Conservation (phyloP, 2,113 vertebrate species). For the Emydocephalus ijimae region DNA sequence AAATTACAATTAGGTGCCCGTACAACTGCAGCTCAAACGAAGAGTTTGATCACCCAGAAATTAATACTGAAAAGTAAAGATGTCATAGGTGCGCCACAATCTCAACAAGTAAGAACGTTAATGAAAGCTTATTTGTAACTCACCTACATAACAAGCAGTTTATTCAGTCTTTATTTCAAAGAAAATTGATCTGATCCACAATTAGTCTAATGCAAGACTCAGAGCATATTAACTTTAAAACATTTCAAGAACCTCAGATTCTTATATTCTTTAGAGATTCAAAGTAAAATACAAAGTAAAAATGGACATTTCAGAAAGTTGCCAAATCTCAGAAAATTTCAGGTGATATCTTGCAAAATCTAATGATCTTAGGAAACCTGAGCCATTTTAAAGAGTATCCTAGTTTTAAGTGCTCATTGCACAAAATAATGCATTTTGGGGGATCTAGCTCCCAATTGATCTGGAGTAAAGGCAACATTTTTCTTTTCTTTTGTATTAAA, state of each 20-base stretch:
- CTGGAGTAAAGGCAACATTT: background rate
- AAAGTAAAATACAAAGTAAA: background rate
- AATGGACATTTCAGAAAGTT: background rate
- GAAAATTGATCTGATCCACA: background rate
- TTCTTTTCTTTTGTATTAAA: background rate
- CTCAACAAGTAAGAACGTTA: slow-evolving; percentile 44
- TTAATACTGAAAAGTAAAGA: slow-evolving; percentile 59
- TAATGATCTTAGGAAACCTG: background rate
- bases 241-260: background rate
- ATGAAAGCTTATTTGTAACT: background rate
- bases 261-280: background rate
- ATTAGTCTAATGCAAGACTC: background rate
- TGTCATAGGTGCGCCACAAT: slow-evolving; percentile 52
- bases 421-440: background rate
- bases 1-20: slow-evolving; percentile 54
- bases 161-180: background rate
- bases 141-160: background rate
- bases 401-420: background rate
- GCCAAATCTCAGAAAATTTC: background rate
- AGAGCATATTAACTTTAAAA: background rate
- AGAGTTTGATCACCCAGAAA: slow-evolving; percentile 60
- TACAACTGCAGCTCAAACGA: slow-evolving; percentile 50
- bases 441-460: background rate
- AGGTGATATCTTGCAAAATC: background rate
- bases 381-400: background rate